Evolutionary conservation across 2,888 invertebrate species (phyloP), one percentile per base, ranked within the genome.

Genomic region (Eupsilia transversa): DNA sequence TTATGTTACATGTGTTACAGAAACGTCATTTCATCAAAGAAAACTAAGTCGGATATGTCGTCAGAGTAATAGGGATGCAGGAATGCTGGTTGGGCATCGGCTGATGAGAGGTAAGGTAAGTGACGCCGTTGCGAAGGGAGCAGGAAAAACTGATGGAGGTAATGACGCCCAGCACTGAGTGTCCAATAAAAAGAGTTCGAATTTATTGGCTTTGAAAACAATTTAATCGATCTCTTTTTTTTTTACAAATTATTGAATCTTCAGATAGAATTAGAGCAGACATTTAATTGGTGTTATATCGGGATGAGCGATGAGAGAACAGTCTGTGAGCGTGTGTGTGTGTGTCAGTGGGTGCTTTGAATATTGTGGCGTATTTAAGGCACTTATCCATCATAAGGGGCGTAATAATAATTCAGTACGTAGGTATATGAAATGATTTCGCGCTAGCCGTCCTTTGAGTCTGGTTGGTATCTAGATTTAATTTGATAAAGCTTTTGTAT

Each of bases 71-170:
- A 52, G 27, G 70, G 56, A 63, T 57, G 52, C 69, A 59, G 27
- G 49, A 30, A 69, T 66, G 49, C 46, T 70, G 56, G 30, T 20
- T 56, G 14, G 33, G 33, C 46, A 67, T 38, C 52, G 27, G n/a
- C 30, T 84, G 64, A 68, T 84, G 81, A 81, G 81, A 81, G 67
- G 43, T 64, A 67, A 83, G n/a, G n/a, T n/a, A n/a, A 71, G 70
- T 71, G 74, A 68, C 49, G 81, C 74, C 70, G 70, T 84, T 74
- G 74, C 60, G 84, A 67, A 67, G 66, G 59, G 65, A 71, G 23
- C 74, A 52, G 67, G 56, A 71, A 80, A 84, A 82, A 65, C 64
- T 65, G 80, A 80, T 72, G 67, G 64, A 59, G 56, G 71, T 84
- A 72, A 82, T 82, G 81, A 72, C 60, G 60, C 46, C 74, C 56